phyloP scores from a whole-genome alignment of 2,113 vertebrate genomes.

The Ammospiza nelsoni region DNA sequence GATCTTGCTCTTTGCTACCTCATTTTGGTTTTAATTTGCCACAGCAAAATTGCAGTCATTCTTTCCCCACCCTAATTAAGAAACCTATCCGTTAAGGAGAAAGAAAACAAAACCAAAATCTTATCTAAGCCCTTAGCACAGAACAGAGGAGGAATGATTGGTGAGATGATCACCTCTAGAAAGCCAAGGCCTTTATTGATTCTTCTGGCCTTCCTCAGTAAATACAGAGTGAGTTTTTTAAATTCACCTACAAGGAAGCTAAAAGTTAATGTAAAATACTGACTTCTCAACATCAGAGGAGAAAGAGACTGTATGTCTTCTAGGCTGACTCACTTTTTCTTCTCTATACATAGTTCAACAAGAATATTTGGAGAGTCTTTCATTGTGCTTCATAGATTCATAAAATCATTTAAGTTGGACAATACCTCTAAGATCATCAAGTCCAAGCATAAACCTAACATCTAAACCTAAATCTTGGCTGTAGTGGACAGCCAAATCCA shows the following conservation, averaged over 20 bases:
- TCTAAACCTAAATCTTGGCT: neutral
- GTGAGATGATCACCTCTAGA: conserved; percentile 45
- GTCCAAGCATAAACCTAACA: neutral
- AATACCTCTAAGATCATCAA: neutral
- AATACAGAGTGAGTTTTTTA: conserved; percentile 37
- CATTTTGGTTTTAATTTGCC: conserved; percentile 70
- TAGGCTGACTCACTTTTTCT: neutral
- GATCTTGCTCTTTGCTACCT: conserved; percentile 49
- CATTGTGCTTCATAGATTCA: neutral
- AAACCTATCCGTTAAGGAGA: conserved; percentile 36
- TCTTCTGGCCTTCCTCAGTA: conserved; percentile 20
- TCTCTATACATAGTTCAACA: neutral
- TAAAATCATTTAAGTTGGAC: neutral
- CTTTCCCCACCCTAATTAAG: conserved; percentile 58
- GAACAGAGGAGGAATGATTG: conserved; percentile 57
- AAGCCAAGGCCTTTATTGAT: conserved; percentile 44
- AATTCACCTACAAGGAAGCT: conserved; percentile 13
- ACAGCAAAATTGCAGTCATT: conserved; percentile 49
- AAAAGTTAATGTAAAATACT: neutral
- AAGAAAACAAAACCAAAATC: conserved; percentile 35
- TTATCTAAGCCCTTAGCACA: conserved; percentile 5
- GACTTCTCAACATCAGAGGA: neutral
- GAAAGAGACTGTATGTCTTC: neutral
- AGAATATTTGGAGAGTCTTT: neutral
- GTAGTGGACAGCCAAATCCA: neutral